Evolutionary conservation across 1,140 invertebrate genomes (phyloP).

Genomic region (Linepithema humile): DNA sequence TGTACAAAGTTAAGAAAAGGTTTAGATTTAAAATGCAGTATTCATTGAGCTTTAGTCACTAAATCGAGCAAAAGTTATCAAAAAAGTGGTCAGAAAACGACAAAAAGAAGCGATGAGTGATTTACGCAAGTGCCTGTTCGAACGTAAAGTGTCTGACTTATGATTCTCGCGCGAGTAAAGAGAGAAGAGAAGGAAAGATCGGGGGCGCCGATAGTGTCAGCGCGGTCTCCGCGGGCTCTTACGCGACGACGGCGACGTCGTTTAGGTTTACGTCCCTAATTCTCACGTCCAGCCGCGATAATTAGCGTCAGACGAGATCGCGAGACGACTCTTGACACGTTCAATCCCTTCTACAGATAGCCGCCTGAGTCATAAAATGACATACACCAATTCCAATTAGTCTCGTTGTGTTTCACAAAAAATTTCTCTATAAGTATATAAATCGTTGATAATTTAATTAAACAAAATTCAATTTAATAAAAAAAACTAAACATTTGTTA

Average conservation of each 20-base stretch:
- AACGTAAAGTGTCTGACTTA: slow-evolving; percentile 32
- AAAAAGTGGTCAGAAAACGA: neutral
- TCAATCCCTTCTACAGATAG: neutral
- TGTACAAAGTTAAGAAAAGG: no score
- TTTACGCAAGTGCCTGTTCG: neutral
- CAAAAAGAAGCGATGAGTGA: slow-evolving; percentile 53
- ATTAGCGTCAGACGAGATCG: slow-evolving; percentile 64
- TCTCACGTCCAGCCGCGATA: slow-evolving; percentile 70
- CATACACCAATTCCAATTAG: no score
- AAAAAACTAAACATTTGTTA: neutral
- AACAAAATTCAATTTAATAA: neutral
- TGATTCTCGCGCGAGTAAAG: slow-evolving; percentile 35
- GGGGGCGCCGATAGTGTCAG: slow-evolving; percentile 64
- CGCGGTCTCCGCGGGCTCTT: slow-evolving; percentile 40
- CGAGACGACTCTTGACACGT: slow-evolving; percentile 38
- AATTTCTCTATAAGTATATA: neutral
- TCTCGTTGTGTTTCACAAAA: neutral
- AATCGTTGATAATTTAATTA: neutral
- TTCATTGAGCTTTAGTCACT: no score
- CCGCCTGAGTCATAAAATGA: slow-evolving; percentile 30
- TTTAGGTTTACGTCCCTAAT: slow-evolving; percentile 68
- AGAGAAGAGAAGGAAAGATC: slow-evolving; percentile 50
- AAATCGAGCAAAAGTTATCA: slow-evolving; percentile 44
- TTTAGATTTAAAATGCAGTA: no score
- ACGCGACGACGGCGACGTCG: slow-evolving; percentile 56